Conservation (phyloP, 23 tunicate genomes). For the Aplidium turbinatum region DNA sequence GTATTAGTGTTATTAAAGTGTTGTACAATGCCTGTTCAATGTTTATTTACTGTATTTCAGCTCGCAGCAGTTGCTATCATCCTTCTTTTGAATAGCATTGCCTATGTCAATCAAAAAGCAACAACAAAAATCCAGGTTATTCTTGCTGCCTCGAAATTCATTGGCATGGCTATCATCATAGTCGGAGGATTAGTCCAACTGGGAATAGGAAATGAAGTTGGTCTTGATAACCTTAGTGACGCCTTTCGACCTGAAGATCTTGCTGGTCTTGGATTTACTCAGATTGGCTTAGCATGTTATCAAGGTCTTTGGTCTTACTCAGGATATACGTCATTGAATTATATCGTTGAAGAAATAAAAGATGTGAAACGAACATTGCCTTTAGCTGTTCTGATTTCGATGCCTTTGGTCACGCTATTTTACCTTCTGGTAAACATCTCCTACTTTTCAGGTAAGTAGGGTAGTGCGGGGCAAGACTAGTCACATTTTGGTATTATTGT, state of each 20-base stretch:
- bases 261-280: slow-evolving; percentile 25
- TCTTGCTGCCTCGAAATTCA: slow-evolving; percentile 39
- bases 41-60: background rate
- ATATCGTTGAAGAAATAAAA: slow-evolving; percentile 49
- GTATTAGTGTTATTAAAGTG: too few relatives aligned
- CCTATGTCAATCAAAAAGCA: slow-evolving; percentile 40
- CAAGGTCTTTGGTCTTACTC: slow-evolving; percentile 64
- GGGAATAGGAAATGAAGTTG: slow-evolving; percentile 32
- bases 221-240: slow-evolving; percentile 30
- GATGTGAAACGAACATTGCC: slow-evolving; percentile 36
- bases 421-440: slow-evolving; percentile 56
- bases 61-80: slow-evolving; percentile 26
- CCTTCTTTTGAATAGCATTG: slow-evolving; percentile 17
- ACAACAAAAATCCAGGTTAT: slow-evolving; percentile 34
- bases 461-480: too few relatives aligned
- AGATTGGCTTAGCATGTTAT: slow-evolving; percentile 50
- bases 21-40: too few relatives aligned
- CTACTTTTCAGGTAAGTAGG: slow-evolving; percentile 51
- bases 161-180: slow-evolving; percentile 53
- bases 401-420: slow-evolving; percentile 49
- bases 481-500: too few relatives aligned
- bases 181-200: slow-evolving; percentile 40
- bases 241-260: slow-evolving; percentile 37
- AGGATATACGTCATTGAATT: slow-evolving; percentile 56
- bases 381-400: slow-evolving; percentile 41